Base-by-base conservation (phyloP, 2,113 vertebrate species). In the Oncorhynchus clarkii region DNA sequence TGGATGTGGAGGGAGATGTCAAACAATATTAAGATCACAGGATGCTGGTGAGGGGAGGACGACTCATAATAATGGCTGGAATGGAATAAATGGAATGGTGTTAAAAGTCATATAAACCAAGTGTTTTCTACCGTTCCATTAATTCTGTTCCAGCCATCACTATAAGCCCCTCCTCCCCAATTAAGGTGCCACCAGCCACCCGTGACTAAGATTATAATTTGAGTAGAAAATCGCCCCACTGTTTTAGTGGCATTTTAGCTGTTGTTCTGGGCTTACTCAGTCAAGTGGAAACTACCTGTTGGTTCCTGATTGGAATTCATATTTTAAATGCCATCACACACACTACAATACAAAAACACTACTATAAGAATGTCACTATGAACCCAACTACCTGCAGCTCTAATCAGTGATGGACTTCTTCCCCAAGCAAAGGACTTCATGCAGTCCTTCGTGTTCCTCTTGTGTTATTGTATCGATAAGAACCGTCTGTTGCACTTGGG, bases 291-390 rank as follows among this genome's bases (percentile, higher is more conserved):
- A 24, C 3, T 65, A 16, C 54, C 48, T 14, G 64, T 31, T 39
- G 1, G 22, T 57, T 73, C 64, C 8, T 1, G 3, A 7, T 39
- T 39, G 62, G 22, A 64, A 24, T 26, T 24, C 11, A 12, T 67
- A 5, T 67, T 27, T 67, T 0, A 67, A 67, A 27, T 66, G 64
- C 13, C 64, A 66, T 14, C 14, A 27, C 65, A 22, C 8, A 20
- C 67, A 70, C 62, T 65, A 75, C 29, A 75, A 66, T 16, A 71
- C 74, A 81, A 0, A 34, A 70, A 34, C 67, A 70, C 57, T 68
- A 75, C 27, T 73, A 62, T 22, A 71, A 26, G 18, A 67, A 51
- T 3, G 34, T 14, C 39, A 11, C 5, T 13, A 70, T 48, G 34
- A 67, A 27, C 24, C 27, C 13, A 67, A 18, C 4, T 31, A 31